phyloP scores from a whole-genome alignment of 2,113 vertebrate species.

The Orcinus orca region DNA sequence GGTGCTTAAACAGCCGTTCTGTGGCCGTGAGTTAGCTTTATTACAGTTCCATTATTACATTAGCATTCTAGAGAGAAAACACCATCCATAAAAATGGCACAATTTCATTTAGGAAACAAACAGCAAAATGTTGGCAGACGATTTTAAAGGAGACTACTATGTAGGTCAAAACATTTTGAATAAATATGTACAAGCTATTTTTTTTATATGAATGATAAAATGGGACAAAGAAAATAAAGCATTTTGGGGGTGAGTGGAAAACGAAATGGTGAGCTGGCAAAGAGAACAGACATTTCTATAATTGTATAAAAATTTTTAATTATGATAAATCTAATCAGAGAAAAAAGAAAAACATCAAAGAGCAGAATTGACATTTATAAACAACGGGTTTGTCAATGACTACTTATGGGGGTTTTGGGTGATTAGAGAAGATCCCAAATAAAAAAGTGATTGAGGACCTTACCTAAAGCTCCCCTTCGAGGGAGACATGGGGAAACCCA shows the following conservation, averaged over 20 bases:
- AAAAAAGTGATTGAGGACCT: neutral
- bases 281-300: neutral
- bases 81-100: constrained; percentile 31
- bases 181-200: neutral
- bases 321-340: neutral
- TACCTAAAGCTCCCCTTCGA: neutral
- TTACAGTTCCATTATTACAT: neutral
- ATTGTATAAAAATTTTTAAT: neutral
- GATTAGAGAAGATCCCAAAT: neutral
- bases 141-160: neutral
- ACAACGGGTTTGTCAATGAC: neutral
- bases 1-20: constrained; percentile 32
- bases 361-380: neutral
- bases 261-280: neutral
- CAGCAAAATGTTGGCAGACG: neutral
- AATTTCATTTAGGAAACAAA: constrained; percentile 34
- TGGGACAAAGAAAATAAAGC: neutral
- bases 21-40: constrained; percentile 39
- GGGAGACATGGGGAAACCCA: neutral
- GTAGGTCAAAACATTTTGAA: constrained; percentile 18
- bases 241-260: neutral
- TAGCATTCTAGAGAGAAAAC: constrained; percentile 33
- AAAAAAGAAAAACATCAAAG: neutral
- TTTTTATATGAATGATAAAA: neutral
- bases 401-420: neutral